Conservation (phyloP, 2,888 invertebrate species). For the Xestobium rufovillosum region DNA sequence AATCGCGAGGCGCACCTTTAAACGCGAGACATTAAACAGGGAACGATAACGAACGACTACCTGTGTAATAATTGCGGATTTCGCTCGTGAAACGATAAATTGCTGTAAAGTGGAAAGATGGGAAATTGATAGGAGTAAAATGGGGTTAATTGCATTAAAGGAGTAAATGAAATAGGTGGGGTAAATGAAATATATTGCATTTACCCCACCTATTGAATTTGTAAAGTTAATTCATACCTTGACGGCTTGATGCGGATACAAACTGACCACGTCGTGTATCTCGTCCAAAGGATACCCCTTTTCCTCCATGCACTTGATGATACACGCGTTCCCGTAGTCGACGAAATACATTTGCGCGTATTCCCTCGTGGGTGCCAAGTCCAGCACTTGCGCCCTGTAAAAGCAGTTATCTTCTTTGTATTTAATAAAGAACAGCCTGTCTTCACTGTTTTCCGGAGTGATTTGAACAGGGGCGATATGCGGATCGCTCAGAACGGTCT, state of each 20-base stretch:
- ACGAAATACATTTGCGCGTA: slow-evolving; percentile 47
- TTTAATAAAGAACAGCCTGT: slow-evolving; percentile 44
- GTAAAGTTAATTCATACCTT: slow-evolving; percentile 26
- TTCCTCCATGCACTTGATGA: slow-evolving; percentile 35
- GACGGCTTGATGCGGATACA: slow-evolving; percentile 43
- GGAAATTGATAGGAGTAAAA: too few species aligned
- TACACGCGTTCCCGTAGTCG: slow-evolving; percentile 48
- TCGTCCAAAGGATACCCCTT: slow-evolving; percentile 45
- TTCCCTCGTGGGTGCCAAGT: slow-evolving; percentile 37
- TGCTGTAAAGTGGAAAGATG: too few species aligned
- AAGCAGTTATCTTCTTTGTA: slow-evolving; percentile 39
- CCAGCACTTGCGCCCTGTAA: slow-evolving; percentile 46
- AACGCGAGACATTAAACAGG: too few species aligned
- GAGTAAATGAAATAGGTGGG: too few species aligned
- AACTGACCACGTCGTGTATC: slow-evolving; percentile 37
- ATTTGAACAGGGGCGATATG: slow-evolving; percentile 16
- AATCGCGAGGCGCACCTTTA: slow-evolving; percentile 26
- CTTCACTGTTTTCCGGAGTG: slow-evolving; percentile 36
- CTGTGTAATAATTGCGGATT: too few species aligned
- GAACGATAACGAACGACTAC: too few species aligned
- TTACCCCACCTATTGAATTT: too few species aligned
- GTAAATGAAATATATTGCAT: too few species aligned
- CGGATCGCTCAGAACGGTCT: slow-evolving; percentile 23
- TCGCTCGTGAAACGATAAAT: too few species aligned
- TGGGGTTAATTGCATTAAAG: too few species aligned